Base-by-base conservation (phyloP, 2,113 vertebrate genomes). In the Brachirus orientalis region DNA sequence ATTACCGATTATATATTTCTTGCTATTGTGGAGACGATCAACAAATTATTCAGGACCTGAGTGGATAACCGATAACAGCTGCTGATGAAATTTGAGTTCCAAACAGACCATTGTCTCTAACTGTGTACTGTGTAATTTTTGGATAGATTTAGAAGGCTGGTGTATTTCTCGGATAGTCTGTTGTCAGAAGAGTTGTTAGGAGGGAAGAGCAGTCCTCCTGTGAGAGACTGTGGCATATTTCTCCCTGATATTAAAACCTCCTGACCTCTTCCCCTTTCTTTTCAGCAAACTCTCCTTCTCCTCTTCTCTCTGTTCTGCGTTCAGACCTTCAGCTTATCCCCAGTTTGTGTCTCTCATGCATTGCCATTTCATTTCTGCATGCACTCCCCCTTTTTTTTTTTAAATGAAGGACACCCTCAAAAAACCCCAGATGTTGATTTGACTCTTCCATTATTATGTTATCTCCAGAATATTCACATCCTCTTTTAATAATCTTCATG, bases 121-220 rank as follows among this genome's bases (percentile, higher is more conserved):
- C 10, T 6, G 6, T 38, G 37, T 38, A 38, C 37, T 40, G 9
- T 40, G 2, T 47, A 3, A 19, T 28, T 18, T 35, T 47, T 16
- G 36, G 18, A 16, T 65, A 44, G 47, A 52, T n/a, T 17, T 53
- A 12, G 10, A 17, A 46, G 41, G 17, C 44, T 48, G 64, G 17
- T 17, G 19, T 36, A 22, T 37, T 57, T 66, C 40, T 46, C 38
- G 6, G 52, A 38, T 38, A n/a, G 10, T 47, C 36, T 10, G 37
- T 5, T 50, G 18, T 50, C 33, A 60, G 48, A 54, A 12, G 52
- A 63, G 55, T 47, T 58, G 61, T 40, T 52, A 51, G 10, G 8
- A 40, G 43, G 19, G 54, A 43, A 51, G 33, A 47, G 58, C 20
- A 44, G 48, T 35, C 46, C 47, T 43, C 37, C 48, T 41, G 35